phyloP scores from a whole-genome alignment of 2,888 invertebrate genomes.

The Tipula vernalis region DNA sequence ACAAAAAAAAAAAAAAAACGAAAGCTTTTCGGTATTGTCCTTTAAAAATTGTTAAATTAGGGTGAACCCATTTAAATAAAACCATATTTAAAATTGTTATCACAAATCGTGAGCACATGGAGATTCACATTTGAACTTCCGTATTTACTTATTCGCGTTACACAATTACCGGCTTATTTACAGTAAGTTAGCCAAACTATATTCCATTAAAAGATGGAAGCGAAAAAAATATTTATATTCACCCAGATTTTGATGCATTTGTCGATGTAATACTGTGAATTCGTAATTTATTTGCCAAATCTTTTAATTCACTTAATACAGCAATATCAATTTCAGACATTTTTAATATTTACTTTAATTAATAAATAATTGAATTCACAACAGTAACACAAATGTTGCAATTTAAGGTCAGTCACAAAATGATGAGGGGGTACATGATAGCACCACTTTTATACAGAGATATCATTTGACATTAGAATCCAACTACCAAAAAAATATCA shows the following conservation, averaged over 20 bases:
- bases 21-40: neutral
- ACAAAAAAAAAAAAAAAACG: neutral
- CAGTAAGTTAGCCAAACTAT: neutral
- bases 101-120: neutral
- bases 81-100: neutral
- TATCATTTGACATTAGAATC: neutral
- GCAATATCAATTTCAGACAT: neutral
- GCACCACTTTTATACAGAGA: neutral
- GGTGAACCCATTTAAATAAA: neutral
- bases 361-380: neutral
- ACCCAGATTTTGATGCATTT: conserved; percentile 85
- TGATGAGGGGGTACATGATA: neutral
- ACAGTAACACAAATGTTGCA: neutral
- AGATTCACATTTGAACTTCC: neutral
- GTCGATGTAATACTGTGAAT: conserved; percentile 79
- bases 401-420: neutral
- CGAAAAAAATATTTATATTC: conserved; percentile 28
- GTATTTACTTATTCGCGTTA: neutral
- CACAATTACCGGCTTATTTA: neutral
- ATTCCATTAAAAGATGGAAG: neutral
- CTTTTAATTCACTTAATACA: conserved; percentile 50
- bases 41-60: neutral
- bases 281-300: conserved; percentile 79
- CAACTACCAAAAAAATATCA: neutral
- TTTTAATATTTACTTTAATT: neutral